Percentiles rank a stretch among this genome's conserved stretches.
Conservation (phyloP, 2,888 invertebrate genomes). For the Cerastis leucographa region DNA sequence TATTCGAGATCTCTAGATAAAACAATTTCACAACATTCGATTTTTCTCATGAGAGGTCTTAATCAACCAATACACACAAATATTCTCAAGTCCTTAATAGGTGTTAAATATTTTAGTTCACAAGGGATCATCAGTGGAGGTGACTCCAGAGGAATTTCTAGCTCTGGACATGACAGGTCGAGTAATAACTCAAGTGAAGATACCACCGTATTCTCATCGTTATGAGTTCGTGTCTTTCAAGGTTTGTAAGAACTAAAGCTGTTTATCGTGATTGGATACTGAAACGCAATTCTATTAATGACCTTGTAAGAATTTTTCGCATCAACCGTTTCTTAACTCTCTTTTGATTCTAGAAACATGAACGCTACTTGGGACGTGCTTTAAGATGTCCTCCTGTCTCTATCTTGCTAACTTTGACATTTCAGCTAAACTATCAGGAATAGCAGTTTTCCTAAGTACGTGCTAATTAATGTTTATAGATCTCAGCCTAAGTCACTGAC, state of each 20-base stretch:
- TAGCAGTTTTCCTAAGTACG: not conserved
- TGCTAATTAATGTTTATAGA: not conserved
- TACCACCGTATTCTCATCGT: constrained; percentile 77
- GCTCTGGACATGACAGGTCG: constrained; percentile 78
- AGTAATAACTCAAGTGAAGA: constrained; percentile 76
- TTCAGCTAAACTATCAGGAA: not conserved
- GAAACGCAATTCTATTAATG: not conserved
- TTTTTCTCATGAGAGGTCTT: not conserved
- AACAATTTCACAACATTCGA: not conserved
- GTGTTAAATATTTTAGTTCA: constrained; percentile 63
- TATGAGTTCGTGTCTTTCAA: constrained; percentile 79
- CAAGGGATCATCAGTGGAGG: constrained; percentile 65
- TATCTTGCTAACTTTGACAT: not conserved
- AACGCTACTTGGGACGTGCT: not conserved
- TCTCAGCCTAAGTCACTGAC: no score
- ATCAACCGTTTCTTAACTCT: not conserved
- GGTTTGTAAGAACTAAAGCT: constrained; percentile 59
- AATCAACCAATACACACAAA: not conserved
- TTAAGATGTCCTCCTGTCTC: not conserved
- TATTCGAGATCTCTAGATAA: not conserved
- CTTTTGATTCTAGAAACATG: not conserved
- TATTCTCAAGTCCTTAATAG: not conserved
- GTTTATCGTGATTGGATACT: not conserved
- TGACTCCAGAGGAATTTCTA: constrained; percentile 79
- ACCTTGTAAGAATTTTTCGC: not conserved